These are phyloP conservation scores for Mus caroli DNA, from an alignment of 2,797 vertebrate species.

Conservation along the genomic window DNA sequence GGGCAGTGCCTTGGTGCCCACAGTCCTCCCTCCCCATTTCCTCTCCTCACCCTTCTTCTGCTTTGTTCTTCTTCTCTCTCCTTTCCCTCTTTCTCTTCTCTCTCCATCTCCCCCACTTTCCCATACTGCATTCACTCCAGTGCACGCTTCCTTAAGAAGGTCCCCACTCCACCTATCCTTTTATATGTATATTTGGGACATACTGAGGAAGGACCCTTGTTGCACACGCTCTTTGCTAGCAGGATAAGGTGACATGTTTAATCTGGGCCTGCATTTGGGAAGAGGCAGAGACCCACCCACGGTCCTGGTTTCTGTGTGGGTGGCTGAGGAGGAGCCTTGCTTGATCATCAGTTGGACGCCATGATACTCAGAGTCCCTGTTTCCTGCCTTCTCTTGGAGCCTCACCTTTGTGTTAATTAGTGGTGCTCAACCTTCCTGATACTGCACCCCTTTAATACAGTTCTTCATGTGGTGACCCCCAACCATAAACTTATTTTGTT, in stretches of 20 bases:
- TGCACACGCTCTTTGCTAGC: rapidly evolving
- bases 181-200: neutral
- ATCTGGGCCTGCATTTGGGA: neutral
- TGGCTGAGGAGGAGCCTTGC: rapidly evolving
- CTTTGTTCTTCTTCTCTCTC: neutral
- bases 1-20: no score
- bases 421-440: neutral
- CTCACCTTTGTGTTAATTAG: rapidly evolving
- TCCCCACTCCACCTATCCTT: rapidly evolving
- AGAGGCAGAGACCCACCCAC: no score
- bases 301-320: neutral
- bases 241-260: rapidly evolving
- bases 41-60: neutral
- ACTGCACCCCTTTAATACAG: neutral
- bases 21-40: neutral
- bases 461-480: neutral
- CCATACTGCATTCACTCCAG: rapidly evolving
- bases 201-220: neutral
- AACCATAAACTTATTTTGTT: neutral
- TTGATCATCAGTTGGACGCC: neutral
- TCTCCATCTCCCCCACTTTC: no score
- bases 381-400: neutral
- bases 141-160: neutral
- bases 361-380: rapidly evolving
- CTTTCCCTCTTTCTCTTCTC: no score